A percentile compares a stretch with the other conserved stretches of the same genome.
These are phyloP conservation scores for Stylophora pistillata DNA, from an alignment of 64 coral and sea anemone genomes.

Conservation along the genomic window DNA sequence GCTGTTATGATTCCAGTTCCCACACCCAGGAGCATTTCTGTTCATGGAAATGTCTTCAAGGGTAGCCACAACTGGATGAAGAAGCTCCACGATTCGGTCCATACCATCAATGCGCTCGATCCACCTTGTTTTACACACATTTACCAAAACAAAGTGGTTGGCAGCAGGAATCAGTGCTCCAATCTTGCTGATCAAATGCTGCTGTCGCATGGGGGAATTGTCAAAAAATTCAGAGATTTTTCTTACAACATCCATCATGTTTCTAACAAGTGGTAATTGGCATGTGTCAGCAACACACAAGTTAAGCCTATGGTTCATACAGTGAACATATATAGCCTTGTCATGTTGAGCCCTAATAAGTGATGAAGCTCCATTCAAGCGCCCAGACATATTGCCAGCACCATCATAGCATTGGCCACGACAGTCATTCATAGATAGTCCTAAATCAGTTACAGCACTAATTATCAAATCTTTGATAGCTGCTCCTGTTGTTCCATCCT, in stretches of 20 bases:
- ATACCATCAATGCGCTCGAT: no score
- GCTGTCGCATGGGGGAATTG: constrained; percentile 29
- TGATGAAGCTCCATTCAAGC: constrained; percentile 23
- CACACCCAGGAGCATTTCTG: background rate
- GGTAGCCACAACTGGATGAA: constrained; percentile 36
- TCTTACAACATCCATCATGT: no score
- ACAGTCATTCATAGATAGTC: no score
- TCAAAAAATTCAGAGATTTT: constrained; percentile 19
- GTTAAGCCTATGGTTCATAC: no score
- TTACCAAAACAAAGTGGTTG: constrained; percentile 14
- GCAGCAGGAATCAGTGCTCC: background rate
- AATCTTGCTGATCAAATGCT: constrained; percentile 35
- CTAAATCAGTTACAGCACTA: no score
- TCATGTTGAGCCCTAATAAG: constrained; percentile 11
- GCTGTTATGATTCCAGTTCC: constrained; percentile 50
- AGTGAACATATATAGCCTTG: no score
- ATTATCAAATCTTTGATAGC: constrained; percentile 5
- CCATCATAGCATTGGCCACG: background rate
- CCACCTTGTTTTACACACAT: constrained; percentile 39
- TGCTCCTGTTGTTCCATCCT: constrained; percentile 15
- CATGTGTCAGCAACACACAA: no score
- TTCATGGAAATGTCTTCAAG: constrained; percentile 69
- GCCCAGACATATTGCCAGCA: no score
- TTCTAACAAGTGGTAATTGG: no score
- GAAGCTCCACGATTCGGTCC: constrained; percentile 39